Evolutionary conservation across 2,888 invertebrate genomes (phyloP), one percentile per base, ranked within the genome.

Genomic region (Panopea generosa): DNA sequence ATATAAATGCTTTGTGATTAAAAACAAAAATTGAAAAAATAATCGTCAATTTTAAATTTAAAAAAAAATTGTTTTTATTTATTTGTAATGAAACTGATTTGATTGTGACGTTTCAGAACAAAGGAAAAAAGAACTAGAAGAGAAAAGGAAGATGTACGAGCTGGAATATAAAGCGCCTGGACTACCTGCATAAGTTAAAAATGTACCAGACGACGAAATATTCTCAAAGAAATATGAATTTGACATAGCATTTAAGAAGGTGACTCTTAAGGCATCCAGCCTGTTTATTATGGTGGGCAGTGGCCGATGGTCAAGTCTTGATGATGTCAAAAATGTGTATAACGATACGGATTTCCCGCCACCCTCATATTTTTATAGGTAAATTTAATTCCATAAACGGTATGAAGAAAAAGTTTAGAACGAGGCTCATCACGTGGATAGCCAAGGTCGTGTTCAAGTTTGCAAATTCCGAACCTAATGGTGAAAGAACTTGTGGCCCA

Each of bases 101-200:
- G n/a, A n/a, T n/a, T n/a, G n/a, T n/a, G n/a, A n/a, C n/a, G n/a
- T n/a, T n/a, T n/a, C 24, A 22, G 90, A 91, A 20, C 88, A 90
- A 56, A 77, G 93, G 22, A 67, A 82, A 18, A 76, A 75, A 7
- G 93, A 93, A 63, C 81, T 93, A 24, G 85, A 86, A 29, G 86
- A 90, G 52, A 91, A 90, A 76, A 77, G 86, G 38, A 20, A 56
- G 20, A 24, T 70, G 2, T 84, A 84, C 62, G 53, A 78, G 29
- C 53, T 78, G 1, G 55, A 59, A 4, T 55, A 53, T 1, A 81
- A 77, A n/a, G 55, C 56, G 1, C 60, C 70, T 2, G 78, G 78
- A 1, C 38, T 72, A 1, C 80, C 74, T 0, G 66, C 72, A 7
- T 78, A 83, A 71, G 71, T 78, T 11, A 67, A 60, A 29, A 27